These are phyloP conservation scores for Entomyzon cyanotis DNA, from an alignment of 2,113 vertebrate genomes.

Conservation along the genomic window DNA sequence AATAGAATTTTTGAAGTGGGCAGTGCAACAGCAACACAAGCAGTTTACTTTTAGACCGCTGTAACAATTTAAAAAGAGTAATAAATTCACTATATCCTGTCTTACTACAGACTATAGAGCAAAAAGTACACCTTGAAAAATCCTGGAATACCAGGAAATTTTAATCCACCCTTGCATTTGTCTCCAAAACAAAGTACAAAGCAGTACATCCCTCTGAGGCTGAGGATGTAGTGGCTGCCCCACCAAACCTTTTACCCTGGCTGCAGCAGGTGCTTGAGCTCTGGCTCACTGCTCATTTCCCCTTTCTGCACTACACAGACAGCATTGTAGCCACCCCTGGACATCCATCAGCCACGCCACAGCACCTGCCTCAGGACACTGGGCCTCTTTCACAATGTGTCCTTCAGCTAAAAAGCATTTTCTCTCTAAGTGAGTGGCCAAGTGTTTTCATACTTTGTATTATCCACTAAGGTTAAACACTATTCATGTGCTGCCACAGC, in stretches of 20 bases:
- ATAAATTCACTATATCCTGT: not conserved
- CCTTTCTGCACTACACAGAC: not conserved
- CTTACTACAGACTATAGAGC: not conserved
- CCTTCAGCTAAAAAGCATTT: not conserved
- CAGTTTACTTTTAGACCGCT: not conserved
- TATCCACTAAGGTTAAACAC: not conserved
- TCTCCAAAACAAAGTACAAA: not conserved
- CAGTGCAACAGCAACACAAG: not conserved
- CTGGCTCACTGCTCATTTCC: not conserved
- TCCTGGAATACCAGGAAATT: not conserved
- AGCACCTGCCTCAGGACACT: not conserved
- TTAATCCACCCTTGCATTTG: not conserved
- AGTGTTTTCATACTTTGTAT: not conserved
- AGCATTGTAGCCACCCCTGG: not conserved
- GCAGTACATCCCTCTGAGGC: not conserved
- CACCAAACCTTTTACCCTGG: too few relatives aligned
- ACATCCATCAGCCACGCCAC: not conserved
- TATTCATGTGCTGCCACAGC: not conserved
- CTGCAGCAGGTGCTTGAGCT: not conserved
- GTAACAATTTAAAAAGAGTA: not conserved
- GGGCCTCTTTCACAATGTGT: accelerated
- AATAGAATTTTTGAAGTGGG: not conserved
- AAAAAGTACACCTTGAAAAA: not conserved
- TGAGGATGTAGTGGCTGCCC: not conserved
- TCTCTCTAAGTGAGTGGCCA: not conserved